Evolutionary conservation across 2,888 invertebrate genomes (phyloP).

Genomic region (Cinara cedri): DNA sequence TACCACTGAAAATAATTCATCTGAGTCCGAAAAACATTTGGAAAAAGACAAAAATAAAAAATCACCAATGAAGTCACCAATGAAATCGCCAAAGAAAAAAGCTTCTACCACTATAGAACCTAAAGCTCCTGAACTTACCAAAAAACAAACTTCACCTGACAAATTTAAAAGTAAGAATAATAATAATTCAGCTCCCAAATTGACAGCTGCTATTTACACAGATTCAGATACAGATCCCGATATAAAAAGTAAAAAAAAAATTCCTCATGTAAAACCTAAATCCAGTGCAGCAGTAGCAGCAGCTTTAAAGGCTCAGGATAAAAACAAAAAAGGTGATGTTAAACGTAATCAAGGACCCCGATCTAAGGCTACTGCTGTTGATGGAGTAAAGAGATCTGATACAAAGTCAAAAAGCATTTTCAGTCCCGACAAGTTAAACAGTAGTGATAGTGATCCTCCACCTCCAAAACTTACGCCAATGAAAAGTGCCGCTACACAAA

Average conservation of each 20-base stretch:
- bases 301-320: slow-evolving; percentile 44
- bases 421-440: slow-evolving; percentile 80
- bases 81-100: slow-evolving; percentile 51
- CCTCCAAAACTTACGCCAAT: slow-evolving; percentile 64
- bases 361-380: slow-evolving; percentile 52
- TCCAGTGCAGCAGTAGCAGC: slow-evolving; percentile 46
- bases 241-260: slow-evolving; percentile 46
- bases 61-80: slow-evolving; percentile 18
- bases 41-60: too few species aligned
- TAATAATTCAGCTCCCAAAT: slow-evolving; percentile 43
- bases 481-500: slow-evolving; percentile 61
- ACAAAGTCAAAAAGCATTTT: slow-evolving; percentile 69
- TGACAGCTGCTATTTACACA: slow-evolving; percentile 52
- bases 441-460: slow-evolving; percentile 65
- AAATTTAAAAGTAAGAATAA: slow-evolving; percentile 42
- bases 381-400: slow-evolving; percentile 57
- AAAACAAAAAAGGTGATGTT: slow-evolving; percentile 46
- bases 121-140: slow-evolving; percentile 36
- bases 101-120: slow-evolving; percentile 50
- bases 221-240: slow-evolving; percentile 53
- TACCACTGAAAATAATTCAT: slow-evolving; percentile 59
- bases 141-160: slow-evolving; percentile 48
- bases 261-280: slow-evolving; percentile 46
- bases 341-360: slow-evolving; percentile 52
- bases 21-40: slow-evolving; percentile 56